Evolutionary conservation across 2,888 invertebrate species (phyloP), one percentile per base, ranked within the genome.

Genomic region (Dendrolimus houi): DNA sequence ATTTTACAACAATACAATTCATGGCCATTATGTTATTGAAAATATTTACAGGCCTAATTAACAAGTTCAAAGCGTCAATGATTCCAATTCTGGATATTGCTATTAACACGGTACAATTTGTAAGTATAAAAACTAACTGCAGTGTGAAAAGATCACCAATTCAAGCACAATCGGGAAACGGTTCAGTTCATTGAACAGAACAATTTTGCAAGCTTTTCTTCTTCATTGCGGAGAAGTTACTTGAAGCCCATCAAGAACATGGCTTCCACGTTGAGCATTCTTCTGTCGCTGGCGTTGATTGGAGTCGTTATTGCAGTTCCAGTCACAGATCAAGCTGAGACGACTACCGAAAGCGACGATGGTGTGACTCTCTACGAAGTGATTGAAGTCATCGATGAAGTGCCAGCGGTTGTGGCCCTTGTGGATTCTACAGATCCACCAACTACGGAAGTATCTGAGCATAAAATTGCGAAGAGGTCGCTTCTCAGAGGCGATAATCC

Each of bases 11-110:
- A 84, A 80, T 77, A 71, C 71, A 76, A 80, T 75, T 83, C 89
- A 89, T 75, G 87, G 89, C 69, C 87, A 80, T 81, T 78, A 81
- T 81, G 80, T 77, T 86, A 85, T 88, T 85, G 86, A 82, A 74
- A 75, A 71, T 84, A 82, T 88, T 85, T 79, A 68, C 71, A 67
- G 59, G 66, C 64, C 56, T 52, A 54, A 78, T 89, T 87, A 86
- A 64, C 81, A 68, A 62, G 55, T 56, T 73, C 72, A 73, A 75
- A 81, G 81, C 83, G 83, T 83, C 84, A 85, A 82, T 77, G 67
- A 72, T 79, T 72, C 85, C 80, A 71, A 74, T 82, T 85, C 83
- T 77, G 81, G 79, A 79, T 69, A 75, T 57, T 66, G 63, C 72
- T 73, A 69, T 89, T 88, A 89, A 81, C 89, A 83, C 81, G 65